Evolutionary conservation across 2,888 invertebrate genomes (phyloP), one percentile per base, ranked within the genome.

Genomic region (Drosophila mayaguana): DNA sequence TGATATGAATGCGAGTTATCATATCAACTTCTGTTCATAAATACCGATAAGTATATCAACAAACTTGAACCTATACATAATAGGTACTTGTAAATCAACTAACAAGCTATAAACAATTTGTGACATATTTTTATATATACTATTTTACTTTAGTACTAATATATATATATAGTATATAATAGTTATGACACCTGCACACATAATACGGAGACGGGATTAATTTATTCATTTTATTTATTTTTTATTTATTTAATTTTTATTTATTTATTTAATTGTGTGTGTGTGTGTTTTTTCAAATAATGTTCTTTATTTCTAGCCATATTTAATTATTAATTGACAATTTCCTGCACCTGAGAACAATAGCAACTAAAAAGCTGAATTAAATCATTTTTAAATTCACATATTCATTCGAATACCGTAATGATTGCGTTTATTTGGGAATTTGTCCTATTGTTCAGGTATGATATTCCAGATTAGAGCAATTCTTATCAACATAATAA

Each of bases 401-500:
- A 56, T 61, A 60, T 69, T 59, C 45, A 73, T 64, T 22, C 53
- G 28, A 7, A 28, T 28, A 28, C 28, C 8, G 8, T 7, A 28
- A 28, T 28, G 28, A 28, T 28, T 28, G 7, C 8, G 43, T 4
- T 53, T 46, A 57, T 73, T 61, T 78, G 59, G 45, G 56, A 75
- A 63, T 45, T 45, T 18, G 18, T 54, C 16, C 64, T 25, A 72
- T 75, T 78, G 72, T 78, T 63, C 16, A 25, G 45, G 6, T 63
- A 46, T 56, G 16, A 60, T 63, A 60, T 63, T 63, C 38, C 11
- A 25, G 57, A 68, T 78, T 64, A 22, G n/a, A 9, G 28, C 16
- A 43, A 14, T 43, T 61, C 67, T 72, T 75, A 78, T 75, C 75
- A 62, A 45, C 46, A 63, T 36, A 50, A 61, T 48, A 66, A 55